These are phyloP conservation scores for Ophioderma brevispina DNA, from an alignment of 35 echinoderm and acorn worm species.

Conservation along the genomic window DNA sequence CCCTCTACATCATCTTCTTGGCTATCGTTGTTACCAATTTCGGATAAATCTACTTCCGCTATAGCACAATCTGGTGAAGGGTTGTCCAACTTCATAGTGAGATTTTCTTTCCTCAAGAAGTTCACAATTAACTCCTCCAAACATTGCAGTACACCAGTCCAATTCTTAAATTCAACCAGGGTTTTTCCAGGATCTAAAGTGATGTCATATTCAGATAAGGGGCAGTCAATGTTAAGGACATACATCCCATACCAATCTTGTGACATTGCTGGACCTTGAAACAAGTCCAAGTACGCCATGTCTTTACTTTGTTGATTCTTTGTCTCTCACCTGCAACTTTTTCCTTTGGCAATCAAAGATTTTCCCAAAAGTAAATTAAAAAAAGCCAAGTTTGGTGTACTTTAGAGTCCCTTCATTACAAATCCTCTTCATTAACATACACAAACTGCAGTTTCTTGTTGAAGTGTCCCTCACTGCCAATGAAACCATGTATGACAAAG, in stretches of 20 bases:
- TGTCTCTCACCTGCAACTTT: conserved; percentile 10
- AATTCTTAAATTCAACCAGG: conserved; percentile 91
- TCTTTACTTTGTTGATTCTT: background rate
- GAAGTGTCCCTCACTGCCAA: conserved; percentile 73
- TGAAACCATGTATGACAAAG: conserved; percentile 64
- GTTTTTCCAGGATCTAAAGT: conserved; percentile 76
- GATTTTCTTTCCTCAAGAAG: conserved; percentile 74
- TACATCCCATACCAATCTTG: conserved; percentile 64
- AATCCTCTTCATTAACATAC: conserved; percentile 77
- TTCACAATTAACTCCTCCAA: conserved; percentile 50
- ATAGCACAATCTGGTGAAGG: background rate
- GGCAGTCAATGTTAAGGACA: conserved; percentile 81
- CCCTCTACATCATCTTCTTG: conserved; percentile 12
- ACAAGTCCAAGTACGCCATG: background rate
- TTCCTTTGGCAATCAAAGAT: conserved; percentile 61
- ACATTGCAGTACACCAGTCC: conserved; percentile 65
- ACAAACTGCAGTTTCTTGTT: conserved; percentile 88
- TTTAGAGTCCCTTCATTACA: conserved; percentile 78
- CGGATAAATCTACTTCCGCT: background rate
- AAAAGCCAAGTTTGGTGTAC: conserved; percentile 82
- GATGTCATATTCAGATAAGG: conserved; percentile 80
- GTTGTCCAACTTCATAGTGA: conserved; percentile 43
- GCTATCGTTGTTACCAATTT: background rate
- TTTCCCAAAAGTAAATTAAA: conserved; percentile 60
- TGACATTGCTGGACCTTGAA: conserved; percentile 60